phyloP scores from a whole-genome alignment of 2,888 invertebrate genomes.

The Amphipoea lucens region DNA sequence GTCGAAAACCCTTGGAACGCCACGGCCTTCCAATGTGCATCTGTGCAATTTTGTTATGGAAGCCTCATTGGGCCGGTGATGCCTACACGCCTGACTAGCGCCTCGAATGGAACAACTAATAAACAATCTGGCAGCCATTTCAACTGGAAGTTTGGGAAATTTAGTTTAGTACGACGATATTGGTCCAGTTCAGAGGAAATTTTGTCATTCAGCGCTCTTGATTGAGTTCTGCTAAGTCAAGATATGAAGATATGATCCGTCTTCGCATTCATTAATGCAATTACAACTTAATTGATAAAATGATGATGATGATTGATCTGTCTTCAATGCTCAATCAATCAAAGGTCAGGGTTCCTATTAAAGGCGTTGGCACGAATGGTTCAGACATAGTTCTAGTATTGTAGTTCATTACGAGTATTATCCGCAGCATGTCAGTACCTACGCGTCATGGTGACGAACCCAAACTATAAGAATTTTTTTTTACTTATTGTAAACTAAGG shows the following conservation, averaged over 20 bases:
- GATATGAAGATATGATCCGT: background rate
- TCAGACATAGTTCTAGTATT: background rate
- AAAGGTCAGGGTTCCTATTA: constrained; percentile 18
- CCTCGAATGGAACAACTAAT: constrained; percentile 23
- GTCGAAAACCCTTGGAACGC: constrained; percentile 66
- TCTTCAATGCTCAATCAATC: constrained; percentile 10
- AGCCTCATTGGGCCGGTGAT: constrained; percentile 51
- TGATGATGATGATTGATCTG: constrained; percentile 14
- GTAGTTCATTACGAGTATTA: background rate
- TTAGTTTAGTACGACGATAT: background rate
- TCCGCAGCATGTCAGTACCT: background rate
- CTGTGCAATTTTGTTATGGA: constrained; percentile 63
- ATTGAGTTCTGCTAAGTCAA: background rate
- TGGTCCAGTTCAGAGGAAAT: constrained; percentile 6
- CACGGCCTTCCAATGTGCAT: constrained; percentile 53
- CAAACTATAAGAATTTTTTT: background rate
- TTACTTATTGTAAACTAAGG: too few relatives aligned
- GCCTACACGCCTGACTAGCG: constrained; percentile 19
- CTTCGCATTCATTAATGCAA: constrained; percentile 1
- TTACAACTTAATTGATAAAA: constrained; percentile 23
- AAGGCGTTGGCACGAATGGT: background rate
- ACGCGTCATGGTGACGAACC: background rate
- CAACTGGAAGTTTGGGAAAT: constrained; percentile 8
- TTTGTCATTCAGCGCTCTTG: background rate
- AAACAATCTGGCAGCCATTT: constrained; percentile 23